Conservation (phyloP, 2,888 invertebrate genomes). For the Drosophila nr. fundita region DNA sequence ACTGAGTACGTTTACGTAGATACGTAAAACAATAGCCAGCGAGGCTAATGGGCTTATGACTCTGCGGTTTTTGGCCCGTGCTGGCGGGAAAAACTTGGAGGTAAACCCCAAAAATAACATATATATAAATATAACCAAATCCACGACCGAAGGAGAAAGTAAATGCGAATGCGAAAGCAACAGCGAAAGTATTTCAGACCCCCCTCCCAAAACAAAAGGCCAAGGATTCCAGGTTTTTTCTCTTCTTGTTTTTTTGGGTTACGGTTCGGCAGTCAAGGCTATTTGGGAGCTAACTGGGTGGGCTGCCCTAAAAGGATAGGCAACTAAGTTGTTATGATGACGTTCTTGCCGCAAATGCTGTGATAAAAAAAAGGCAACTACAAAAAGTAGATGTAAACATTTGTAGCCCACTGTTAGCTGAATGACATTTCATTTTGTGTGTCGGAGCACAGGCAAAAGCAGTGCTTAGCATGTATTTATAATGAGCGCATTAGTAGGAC, state of each 20-base stretch:
- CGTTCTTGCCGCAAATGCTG: constrained; percentile 48
- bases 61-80: constrained; percentile 64
- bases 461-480: constrained; percentile 66
- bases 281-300: neutral
- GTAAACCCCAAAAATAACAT: neutral
- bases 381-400: constrained; percentile 36
- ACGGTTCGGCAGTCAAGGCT: constrained; percentile 45
- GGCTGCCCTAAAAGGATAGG: constrained; percentile 37
- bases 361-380: neutral
- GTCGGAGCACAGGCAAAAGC: constrained; percentile 13
- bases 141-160: neutral
- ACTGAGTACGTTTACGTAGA: constrained; percentile 26
- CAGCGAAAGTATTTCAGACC: constrained; percentile 39
- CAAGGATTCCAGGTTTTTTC: constrained; percentile 57
- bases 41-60: constrained; percentile 75
- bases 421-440: constrained; percentile 54
- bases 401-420: constrained; percentile 17
- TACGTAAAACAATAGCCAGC: constrained; percentile 70
- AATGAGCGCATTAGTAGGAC: constrained; percentile 64
- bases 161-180: constrained; percentile 18
- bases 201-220: constrained; percentile 54
- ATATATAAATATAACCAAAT: neutral
- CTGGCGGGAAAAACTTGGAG: constrained; percentile 21
- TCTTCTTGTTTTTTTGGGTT: constrained; percentile 15
- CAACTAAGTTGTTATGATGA: constrained; percentile 75